Conservation (phyloP, 2,888 invertebrate species). For the Cephus spinipes region DNA sequence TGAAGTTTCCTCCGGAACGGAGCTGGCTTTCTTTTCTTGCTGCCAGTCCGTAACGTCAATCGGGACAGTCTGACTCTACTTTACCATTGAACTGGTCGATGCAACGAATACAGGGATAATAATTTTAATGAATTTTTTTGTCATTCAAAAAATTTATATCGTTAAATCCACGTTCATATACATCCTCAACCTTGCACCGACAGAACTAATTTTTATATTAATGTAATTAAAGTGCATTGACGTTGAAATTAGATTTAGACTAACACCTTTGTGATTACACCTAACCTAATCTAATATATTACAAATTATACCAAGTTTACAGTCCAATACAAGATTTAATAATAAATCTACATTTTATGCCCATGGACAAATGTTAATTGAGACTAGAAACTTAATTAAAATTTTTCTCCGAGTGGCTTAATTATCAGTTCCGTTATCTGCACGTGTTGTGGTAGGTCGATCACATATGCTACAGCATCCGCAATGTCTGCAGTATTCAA, state of each 20-base stretch:
- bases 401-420: slow-evolving; percentile 33
- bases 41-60: not conserved
- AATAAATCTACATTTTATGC: too few species aligned
- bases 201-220: too few species aligned
- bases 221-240: too few species aligned
- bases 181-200: too few species aligned
- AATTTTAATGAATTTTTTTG: not conserved
- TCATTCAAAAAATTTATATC: too few species aligned
- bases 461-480: slow-evolving; percentile 58
- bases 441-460: slow-evolving; percentile 60
- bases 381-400: not conserved
- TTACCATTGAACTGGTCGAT: not conserved
- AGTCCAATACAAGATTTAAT: too few species aligned
- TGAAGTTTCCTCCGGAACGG: not conserved
- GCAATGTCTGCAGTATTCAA: slow-evolving; percentile 64
- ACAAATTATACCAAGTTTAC: too few species aligned
- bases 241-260: too few species aligned
- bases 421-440: slow-evolving; percentile 46
- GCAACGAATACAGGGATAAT: not conserved
- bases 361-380: too few species aligned
- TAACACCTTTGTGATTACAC: too few species aligned
- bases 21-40: not conserved
- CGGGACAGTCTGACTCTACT: not conserved
- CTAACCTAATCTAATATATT: too few species aligned
- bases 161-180: too few species aligned